Base-by-base conservation (phyloP, 2,797 vertebrate species). In the Moxostoma hubbsi region DNA sequence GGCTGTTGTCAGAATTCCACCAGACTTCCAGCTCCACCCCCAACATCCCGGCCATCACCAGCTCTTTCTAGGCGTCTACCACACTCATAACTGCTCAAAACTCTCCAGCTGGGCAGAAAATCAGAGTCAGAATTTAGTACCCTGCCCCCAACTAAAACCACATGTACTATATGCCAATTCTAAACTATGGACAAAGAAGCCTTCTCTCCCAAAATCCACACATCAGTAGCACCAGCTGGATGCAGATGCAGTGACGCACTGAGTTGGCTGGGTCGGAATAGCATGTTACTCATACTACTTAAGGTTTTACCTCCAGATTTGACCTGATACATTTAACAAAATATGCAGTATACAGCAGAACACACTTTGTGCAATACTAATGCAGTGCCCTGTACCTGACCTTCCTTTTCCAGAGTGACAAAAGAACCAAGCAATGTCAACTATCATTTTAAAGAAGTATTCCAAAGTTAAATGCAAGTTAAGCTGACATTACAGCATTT, bases 151-250 rank as follows among this genome's bases (percentile, higher is more conserved):
- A 80, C 86, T 86, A 81, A 84, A 87, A 87, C 82, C 84, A 81
- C 85, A 70, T 63, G 83, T 86, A 65, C 11, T 81, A 59, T 43
- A 36, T 13, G 47, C 12, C 16, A 18, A 54, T 71, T 55, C 46
- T 72, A 72, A 46, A 58, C 58, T 46, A 75, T 16, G 55, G 81
- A 93, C 91, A 93, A 92, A 92, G 89, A 75, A 68, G 47, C 77
- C 83, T 85, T 80, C 53, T 61, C 18, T 76, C 15, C 2, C 8
- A 59, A 51, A 81, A 65, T 45, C 65, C 45, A 18, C 54, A 16
- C n/a, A 64, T 12, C 12, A 5, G 1, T 13, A 68, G 43, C 24
- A 12, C 24, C 36, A 63, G 55, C 9, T 77, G 47, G 65, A 68
- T 68, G 12, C 53, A 36, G 36, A 36, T 36, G 36, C 36, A 36